Evolutionary conservation across 2,797 vertebrate genomes (phyloP).

Genomic region (Myotis vivesi): DNA sequence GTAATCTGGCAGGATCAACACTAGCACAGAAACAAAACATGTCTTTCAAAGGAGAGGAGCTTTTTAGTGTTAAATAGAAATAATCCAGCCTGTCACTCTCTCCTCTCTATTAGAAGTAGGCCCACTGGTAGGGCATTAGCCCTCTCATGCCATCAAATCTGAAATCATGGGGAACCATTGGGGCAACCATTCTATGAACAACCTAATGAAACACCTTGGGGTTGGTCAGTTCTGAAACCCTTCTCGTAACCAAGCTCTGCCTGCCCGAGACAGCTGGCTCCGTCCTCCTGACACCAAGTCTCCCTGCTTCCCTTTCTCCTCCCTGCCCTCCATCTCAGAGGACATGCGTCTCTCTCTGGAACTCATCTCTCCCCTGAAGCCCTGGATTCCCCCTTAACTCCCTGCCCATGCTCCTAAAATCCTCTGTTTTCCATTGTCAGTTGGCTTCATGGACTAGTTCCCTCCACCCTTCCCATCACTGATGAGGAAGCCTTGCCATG

Average conservation of each 20-base stretch:
- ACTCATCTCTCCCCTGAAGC: too few species aligned
- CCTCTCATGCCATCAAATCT: too few species aligned
- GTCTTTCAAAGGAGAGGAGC: not conserved
- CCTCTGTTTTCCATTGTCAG: rapidly evolving
- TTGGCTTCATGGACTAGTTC: rapidly evolving
- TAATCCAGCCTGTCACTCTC: rapidly evolving
- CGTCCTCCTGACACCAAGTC: not conserved
- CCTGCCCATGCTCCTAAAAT: not conserved
- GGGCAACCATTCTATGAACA: not conserved
- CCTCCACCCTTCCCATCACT: rapidly evolving
- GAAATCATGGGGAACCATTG: rapidly evolving
- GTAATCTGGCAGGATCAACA: not conserved
- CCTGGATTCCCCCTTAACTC: not conserved
- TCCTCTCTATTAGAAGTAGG: not conserved
- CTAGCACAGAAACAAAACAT: not conserved
- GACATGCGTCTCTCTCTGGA: not conserved
- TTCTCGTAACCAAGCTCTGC: not conserved
- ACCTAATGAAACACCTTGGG: too few species aligned
- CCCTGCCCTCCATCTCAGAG: not conserved
- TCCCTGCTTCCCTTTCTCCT: not conserved
- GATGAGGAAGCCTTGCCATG: too few species aligned
- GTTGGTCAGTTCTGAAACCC: not conserved
- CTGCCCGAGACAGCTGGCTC: rapidly evolving
- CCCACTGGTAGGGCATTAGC: rapidly evolving
- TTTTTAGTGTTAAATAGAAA: rapidly evolving